These are phyloP conservation scores for Cladopsammia gracilis DNA, from an alignment of 64 coral and sea anemone species.

Conservation along the genomic window DNA sequence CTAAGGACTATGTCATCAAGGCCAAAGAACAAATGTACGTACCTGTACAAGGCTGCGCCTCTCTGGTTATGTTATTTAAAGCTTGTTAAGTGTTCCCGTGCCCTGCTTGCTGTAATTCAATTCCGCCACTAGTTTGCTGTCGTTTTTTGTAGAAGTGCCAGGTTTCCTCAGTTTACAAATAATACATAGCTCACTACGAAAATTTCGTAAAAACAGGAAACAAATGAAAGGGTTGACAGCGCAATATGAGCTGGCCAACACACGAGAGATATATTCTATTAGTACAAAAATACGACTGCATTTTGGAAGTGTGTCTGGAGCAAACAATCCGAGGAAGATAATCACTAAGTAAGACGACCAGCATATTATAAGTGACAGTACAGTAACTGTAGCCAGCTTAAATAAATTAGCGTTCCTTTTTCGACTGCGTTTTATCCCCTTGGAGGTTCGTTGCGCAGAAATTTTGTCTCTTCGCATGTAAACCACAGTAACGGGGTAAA, in stretches of 20 bases:
- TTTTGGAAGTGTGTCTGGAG: background rate
- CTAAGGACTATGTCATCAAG: too few relatives aligned
- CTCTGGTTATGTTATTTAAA: too few relatives aligned
- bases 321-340: background rate
- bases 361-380: conserved; percentile 32
- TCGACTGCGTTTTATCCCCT: background rate
- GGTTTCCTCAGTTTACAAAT: background rate
- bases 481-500: background rate
- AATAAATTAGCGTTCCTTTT: conserved; percentile 7
- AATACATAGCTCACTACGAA: background rate
- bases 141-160: background rate
- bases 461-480: conserved; percentile 32
- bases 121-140: too few relatives aligned
- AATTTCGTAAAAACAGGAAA: background rate
- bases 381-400: conserved; percentile 32
- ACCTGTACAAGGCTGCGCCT: too few relatives aligned
- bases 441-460: conserved; percentile 1
- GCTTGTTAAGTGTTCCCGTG: too few relatives aligned
- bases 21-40: too few relatives aligned
- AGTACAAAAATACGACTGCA: background rate
- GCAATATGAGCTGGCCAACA: background rate
- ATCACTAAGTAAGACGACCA: conserved; percentile 26
- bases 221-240: background rate
- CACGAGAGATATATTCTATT: background rate
- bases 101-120: too few relatives aligned